These are phyloP conservation scores for Taurulus bubalis DNA, from an alignment of 2,113 vertebrate species.

Conservation along the genomic window DNA sequence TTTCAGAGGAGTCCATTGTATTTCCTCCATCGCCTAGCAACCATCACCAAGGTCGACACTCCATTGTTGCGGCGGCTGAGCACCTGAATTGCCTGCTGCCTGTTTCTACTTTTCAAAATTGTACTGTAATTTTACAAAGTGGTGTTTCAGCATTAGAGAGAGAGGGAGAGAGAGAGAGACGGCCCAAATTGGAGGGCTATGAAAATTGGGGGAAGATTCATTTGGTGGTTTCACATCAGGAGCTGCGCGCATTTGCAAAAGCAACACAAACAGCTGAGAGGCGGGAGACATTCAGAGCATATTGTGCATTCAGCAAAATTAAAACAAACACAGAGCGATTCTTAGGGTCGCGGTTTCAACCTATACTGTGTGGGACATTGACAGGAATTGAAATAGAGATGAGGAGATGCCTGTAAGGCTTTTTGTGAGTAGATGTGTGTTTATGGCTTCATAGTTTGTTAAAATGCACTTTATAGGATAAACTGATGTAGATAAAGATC, in stretches of 20 bases:
- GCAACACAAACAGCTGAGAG: slow-evolving; percentile 43
- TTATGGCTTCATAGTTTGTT: slow-evolving; percentile 21
- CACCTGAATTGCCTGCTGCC: slow-evolving; percentile 80
- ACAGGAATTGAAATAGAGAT: slow-evolving; percentile 21
- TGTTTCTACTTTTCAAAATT: slow-evolving; percentile 82
- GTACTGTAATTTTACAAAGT: slow-evolving; percentile 83
- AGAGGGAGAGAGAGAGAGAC: slow-evolving; percentile 38
- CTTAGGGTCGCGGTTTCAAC: slow-evolving; percentile 8
- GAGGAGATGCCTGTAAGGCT: neutral
- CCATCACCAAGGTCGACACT: slow-evolving; percentile 86
- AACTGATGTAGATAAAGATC: slow-evolving; percentile 28
- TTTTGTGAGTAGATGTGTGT: slow-evolving; percentile 13
- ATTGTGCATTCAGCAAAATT: slow-evolving; percentile 25
- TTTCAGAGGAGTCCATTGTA: slow-evolving; percentile 87
- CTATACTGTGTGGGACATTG: slow-evolving; percentile 13
- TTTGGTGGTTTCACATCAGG: slow-evolving; percentile 63
- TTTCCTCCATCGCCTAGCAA: slow-evolving; percentile 86
- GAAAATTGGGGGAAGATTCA: slow-evolving; percentile 71
- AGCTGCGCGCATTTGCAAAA: slow-evolving; percentile 39
- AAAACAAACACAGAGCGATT: slow-evolving; percentile 63
- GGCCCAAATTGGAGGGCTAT: slow-evolving; percentile 65
- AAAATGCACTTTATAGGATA: slow-evolving; percentile 51
- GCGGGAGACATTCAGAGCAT: slow-evolving; percentile 17
- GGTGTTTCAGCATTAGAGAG: slow-evolving; percentile 78
- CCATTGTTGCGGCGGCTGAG: slow-evolving; percentile 84